Percentiles rank a stretch among this genome's conserved stretches.
These are phyloP conservation scores for Numenius arquata DNA, from an alignment of 2,113 vertebrate species.

Conservation along the genomic window DNA sequence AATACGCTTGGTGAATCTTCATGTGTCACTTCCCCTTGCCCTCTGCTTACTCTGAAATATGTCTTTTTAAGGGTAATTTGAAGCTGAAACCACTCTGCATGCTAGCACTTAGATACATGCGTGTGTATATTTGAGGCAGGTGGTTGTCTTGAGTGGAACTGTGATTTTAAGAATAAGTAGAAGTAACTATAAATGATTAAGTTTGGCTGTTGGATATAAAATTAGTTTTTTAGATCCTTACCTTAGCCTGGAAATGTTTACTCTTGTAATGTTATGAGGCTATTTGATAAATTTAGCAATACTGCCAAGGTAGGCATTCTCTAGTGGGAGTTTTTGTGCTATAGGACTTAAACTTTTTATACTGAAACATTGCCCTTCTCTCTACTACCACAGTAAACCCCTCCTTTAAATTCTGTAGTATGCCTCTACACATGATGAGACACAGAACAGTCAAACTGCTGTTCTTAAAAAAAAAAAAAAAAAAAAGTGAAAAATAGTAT, in stretches of 20 bases:
- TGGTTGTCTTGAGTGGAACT: not conserved
- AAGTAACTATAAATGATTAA: not conserved
- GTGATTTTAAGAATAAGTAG: not conserved
- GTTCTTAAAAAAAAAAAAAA: not conserved
- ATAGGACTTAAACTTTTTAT: not conserved
- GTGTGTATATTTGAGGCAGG: not conserved
- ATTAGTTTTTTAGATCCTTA: not conserved
- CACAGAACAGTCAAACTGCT: not conserved
- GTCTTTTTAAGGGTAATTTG: not conserved
- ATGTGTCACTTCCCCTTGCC: not conserved
- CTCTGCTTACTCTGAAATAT: not conserved
- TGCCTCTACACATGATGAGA: not conserved
- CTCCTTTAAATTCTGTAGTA: not conserved
- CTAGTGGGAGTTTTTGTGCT: not conserved
- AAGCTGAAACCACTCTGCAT: not conserved
- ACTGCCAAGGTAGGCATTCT: not conserved
- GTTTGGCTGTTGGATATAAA: not conserved
- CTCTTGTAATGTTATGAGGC: not conserved
- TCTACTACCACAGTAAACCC: not conserved
- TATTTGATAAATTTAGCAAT: not conserved
- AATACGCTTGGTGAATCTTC: not conserved
- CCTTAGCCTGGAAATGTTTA: not conserved
- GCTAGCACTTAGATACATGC: not conserved
- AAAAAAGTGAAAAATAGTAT: not conserved
- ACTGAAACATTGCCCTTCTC: not conserved